Percentiles rank a stretch among this genome's conserved stretches.
Evolutionary conservation across 1,140 invertebrate species (phyloP).

Genomic region (Gyrodactylus bullatarudis): DNA sequence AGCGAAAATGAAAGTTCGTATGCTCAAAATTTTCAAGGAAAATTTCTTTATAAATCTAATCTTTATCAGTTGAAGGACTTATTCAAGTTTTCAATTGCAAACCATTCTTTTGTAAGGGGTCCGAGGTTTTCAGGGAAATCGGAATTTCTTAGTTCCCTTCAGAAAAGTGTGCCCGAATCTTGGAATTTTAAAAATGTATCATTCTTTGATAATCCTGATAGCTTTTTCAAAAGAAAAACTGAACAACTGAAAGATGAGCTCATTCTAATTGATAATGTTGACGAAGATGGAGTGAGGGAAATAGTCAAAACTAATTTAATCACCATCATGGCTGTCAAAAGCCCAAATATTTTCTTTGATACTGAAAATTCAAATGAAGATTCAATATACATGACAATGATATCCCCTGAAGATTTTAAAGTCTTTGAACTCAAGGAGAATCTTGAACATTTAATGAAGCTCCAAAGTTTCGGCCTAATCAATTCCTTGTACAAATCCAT

Average conservation of each 20-base stretch:
- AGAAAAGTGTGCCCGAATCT: neutral
- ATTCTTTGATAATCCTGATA: too few species aligned
- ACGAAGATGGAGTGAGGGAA: neutral
- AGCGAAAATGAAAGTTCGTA: neutral
- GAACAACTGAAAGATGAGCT: too few species aligned
- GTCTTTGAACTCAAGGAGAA: too few species aligned
- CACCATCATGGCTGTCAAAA: neutral
- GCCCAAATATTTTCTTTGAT: neutral
- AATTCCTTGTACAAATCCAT: too few species aligned
- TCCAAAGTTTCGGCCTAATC: too few species aligned
- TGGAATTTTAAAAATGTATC: neutral
- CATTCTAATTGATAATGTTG: neutral
- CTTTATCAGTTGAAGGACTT: neutral
- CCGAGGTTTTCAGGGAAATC: neutral
- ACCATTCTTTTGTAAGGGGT: neutral
- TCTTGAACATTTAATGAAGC: too few species aligned
- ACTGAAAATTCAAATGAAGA: too few species aligned
- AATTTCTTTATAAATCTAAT: neutral
- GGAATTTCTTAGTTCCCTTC: neutral
- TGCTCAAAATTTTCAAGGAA: neutral
- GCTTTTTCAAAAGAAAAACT: too few species aligned
- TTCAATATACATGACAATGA: too few species aligned
- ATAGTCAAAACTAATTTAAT: neutral
- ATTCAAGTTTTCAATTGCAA: neutral
- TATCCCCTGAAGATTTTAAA: too few species aligned